These are phyloP conservation scores for Morpho helenor DNA, from an alignment of 2,888 invertebrate genomes.

Conservation along the genomic window DNA sequence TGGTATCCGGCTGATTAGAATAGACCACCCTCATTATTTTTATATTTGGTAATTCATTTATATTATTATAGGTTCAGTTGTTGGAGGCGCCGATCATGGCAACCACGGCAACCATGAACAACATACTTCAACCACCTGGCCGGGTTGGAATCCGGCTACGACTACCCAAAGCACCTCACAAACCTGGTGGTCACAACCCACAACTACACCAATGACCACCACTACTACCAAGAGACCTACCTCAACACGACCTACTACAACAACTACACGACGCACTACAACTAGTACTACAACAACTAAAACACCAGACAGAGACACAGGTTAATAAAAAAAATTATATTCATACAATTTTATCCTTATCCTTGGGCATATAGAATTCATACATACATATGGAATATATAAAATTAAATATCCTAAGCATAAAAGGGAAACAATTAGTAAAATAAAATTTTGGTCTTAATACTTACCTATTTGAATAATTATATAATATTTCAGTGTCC, in stretches of 20 bases:
- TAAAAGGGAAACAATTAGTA: too few relatives aligned
- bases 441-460: too few relatives aligned
- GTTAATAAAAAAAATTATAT: constrained; percentile 21
- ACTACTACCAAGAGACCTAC: constrained; percentile 31
- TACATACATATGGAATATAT: neutral
- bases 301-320: constrained; percentile 31
- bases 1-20: too few relatives aligned
- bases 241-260: constrained; percentile 35
- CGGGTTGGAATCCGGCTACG: constrained; percentile 56
- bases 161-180: constrained; percentile 48
- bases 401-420: too few relatives aligned
- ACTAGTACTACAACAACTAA: constrained; percentile 34
- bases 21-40: too few relatives aligned
- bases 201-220: constrained; percentile 36
- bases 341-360: too few relatives aligned
- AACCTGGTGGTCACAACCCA: constrained; percentile 57
- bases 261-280: constrained; percentile 36
- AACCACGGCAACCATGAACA: constrained; percentile 46
- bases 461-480: too few relatives aligned
- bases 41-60: neutral
- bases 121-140: constrained; percentile 59
- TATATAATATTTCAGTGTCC: too few relatives aligned
- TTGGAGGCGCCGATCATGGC: constrained; percentile 46
- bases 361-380: neutral
- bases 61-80: constrained; percentile 33